Evolutionary conservation across 2,113 vertebrate species (phyloP), one percentile per base, ranked within the genome.

Genomic region (Hymenochirus boettgeri): DNA sequence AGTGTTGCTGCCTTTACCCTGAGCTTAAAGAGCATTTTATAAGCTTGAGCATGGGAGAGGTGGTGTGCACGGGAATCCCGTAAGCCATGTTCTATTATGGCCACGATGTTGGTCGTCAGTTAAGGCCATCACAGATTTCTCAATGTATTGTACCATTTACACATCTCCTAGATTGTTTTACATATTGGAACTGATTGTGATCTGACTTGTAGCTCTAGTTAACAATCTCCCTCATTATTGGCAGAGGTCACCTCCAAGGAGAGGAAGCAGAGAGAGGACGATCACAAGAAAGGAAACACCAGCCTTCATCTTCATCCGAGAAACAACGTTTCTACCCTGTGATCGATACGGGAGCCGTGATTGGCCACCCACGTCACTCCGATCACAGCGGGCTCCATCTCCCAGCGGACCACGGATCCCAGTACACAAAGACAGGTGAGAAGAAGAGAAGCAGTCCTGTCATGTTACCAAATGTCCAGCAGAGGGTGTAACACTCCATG

Each of bases 271-370:
- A 93, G 33, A 87, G 93, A 0, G 95, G 95, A 5, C 86, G 95
- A 45, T 97, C 95, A 63, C 94, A 97, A 26, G 93, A 98, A 75
- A 88, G 93, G 78, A 94, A 91, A 72, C 92, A 92, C 71, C 91
- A 94, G 19, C 92, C 92, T 1, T 90, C 93, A 3, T 92, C 93
- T 1, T 91, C 93, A 0, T 84, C 85, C 0, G 93, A 97, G 65
- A 97, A 95, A 78, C 95, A 98, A 64, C 93, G 94, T 19, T 97
- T 95, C 82, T 98, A 95, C 76, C 95, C 33, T 98, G 95, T 0
- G 93, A 98, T 73, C 93, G 94, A 74, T 97, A 93, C 0, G 89
- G 92, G 76, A 87, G 93, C 81, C 85, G 92, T 12, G 94, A 95
- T 57, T 89, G 85, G 83, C n/a, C 89, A 87, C 57, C 82, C 85